Base-by-base conservation (phyloP, 2,797 vertebrate species). In the Nasua narica region DNA sequence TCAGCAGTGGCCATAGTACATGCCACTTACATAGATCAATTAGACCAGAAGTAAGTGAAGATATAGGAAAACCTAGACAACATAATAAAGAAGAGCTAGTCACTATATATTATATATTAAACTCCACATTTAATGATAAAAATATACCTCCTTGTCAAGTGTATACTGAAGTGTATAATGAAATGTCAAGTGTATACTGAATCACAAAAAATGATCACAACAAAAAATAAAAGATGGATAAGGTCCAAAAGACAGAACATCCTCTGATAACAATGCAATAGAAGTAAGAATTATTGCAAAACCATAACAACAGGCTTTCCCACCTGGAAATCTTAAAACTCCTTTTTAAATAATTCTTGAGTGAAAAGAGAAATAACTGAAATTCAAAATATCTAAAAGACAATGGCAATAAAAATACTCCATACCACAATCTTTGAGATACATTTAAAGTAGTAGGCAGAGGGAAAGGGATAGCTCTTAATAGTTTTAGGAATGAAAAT, bases 381-480 rank as follows among this genome's bases (percentile, higher is more conserved):
- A 87, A 70, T 78, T 29, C 0, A 89, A 62, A 78, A 32, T 37
- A 79, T 32, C 29, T 37, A 40, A 43, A 87, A 90, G 56, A 70
- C 21, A 43, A 69, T 76, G 21, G 23, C 7, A 87, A 58, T 86
- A 74, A 74, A 87, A 90, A 54, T 48, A 81, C 5, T 78, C 40
- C 11, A 86, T 27, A 62, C 35, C 23, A 77, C 4, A 35, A 52
- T 70, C 18, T 43, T 84, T 82, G 14, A 19, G 15, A 37, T 56
- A 74, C n/a, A 84, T 90, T 70, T 93, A 48, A 85, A 79, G 9
- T 9, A 58, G 69, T 69, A n/a, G 86, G 52, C n/a, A 69, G 58
- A 69, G 35, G 13, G 37, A 67, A 89, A 93, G 3, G 14, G 13
- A 86, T 50, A 62, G 3, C 8, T 35, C 4, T 86, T 78, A 65